A percentile compares a stretch with the other conserved stretches of the same genome.
phyloP scores from a whole-genome alignment of 2,113 vertebrate species.

The Lepus timidus region DNA sequence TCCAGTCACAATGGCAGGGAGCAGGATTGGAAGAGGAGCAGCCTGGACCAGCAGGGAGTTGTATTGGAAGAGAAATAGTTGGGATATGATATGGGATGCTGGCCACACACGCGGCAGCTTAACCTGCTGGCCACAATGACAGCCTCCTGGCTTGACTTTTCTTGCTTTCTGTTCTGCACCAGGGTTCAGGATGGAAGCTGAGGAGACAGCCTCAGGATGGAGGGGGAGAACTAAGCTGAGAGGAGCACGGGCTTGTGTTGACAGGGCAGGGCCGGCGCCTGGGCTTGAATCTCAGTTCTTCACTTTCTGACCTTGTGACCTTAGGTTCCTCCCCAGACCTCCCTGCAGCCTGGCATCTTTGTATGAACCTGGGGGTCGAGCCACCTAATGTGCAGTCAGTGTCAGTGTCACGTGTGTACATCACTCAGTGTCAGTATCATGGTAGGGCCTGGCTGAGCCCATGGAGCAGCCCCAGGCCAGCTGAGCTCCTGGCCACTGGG shows the following conservation, averaged over 20 bases:
- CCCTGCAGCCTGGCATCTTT: not conserved
- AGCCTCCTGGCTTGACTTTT: not conserved
- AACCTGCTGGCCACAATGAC: too few species aligned
- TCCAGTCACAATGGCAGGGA: too few species aligned
- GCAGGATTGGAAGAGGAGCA: too few species aligned
- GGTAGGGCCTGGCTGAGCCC: not conserved
- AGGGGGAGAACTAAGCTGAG: not conserved
- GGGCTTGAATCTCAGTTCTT: not conserved
- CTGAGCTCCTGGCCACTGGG: not conserved
- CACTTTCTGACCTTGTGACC: not conserved
- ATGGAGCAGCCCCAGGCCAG: too few species aligned
- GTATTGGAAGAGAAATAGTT: too few species aligned
- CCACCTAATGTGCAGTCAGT: not conserved
- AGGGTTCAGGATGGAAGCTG: not conserved
- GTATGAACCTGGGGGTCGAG: not conserved
- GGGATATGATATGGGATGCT: too few species aligned
- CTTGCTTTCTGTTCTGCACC: not conserved
- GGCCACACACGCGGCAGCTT: too few species aligned
- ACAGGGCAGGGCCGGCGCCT: fast-evolving
- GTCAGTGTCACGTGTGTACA: not conserved
- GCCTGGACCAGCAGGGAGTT: too few species aligned
- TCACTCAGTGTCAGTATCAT: not conserved
- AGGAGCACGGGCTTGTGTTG: not conserved
- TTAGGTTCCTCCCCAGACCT: not conserved
- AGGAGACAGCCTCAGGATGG: not conserved